Percentiles rank a stretch among this genome's conserved stretches.
Conservation (phyloP, 2,888 invertebrate species). For the Plusia festucae region DNA sequence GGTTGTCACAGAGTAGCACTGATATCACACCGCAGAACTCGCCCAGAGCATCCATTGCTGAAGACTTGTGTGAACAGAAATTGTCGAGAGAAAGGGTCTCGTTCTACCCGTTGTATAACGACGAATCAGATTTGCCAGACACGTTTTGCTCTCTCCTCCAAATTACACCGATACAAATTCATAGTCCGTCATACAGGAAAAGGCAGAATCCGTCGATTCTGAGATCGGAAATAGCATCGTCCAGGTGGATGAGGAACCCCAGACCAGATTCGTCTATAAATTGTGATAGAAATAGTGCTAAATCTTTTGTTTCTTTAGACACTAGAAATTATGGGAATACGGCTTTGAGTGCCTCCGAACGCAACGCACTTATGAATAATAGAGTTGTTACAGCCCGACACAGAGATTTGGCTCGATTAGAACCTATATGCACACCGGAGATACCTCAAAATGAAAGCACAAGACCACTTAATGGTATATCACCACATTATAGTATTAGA, state of each 20-base stretch:
- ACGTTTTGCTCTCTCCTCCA: slow-evolving; percentile 83
- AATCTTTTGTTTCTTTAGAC: slow-evolving; percentile 84
- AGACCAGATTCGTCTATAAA: slow-evolving; percentile 83
- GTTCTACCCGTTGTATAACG: slow-evolving; percentile 67
- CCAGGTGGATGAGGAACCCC: slow-evolving; percentile 82
- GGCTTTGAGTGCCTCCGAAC: slow-evolving; percentile 76
- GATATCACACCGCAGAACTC: slow-evolving; percentile 86
- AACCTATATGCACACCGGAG: slow-evolving; percentile 80
- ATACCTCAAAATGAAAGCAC: slow-evolving; percentile 68
- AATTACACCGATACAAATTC: slow-evolving; percentile 83
- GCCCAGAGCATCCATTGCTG: slow-evolving; percentile 72
- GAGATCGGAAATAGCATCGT: slow-evolving; percentile 84
- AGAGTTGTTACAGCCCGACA: slow-evolving; percentile 81
- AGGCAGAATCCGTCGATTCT: slow-evolving; percentile 79
- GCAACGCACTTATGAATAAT: slow-evolving; percentile 69
- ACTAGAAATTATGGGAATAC: slow-evolving; percentile 73
- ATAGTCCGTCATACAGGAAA: slow-evolving; percentile 77
- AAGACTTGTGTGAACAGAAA: slow-evolving; percentile 72
- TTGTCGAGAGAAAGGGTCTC: slow-evolving; percentile 71
- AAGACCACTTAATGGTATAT: slow-evolving; percentile 64
- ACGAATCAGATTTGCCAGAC: slow-evolving; percentile 74
- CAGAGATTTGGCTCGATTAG: slow-evolving; percentile 76
- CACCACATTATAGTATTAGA: slow-evolving; percentile 73
- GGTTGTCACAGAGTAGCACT: slow-evolving; percentile 82
- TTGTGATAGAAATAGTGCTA: slow-evolving; percentile 85